Evolutionary conservation across 2,888 invertebrate species (phyloP), one percentile per base, ranked within the genome.

Genomic region (Candidula unifasciata): DNA sequence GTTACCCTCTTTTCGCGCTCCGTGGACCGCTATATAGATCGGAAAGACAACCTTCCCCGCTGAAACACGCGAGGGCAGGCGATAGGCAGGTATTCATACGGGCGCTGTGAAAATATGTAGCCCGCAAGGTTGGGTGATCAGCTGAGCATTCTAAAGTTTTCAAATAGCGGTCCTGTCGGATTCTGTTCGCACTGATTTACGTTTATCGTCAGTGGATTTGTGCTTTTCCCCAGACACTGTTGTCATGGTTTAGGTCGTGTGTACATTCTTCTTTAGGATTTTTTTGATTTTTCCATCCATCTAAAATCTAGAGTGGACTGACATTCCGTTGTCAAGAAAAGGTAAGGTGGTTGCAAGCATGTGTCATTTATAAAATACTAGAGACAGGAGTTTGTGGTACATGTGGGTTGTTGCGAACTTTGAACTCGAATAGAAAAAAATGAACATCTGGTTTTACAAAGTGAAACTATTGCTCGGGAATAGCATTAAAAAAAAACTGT

Each of bases 51-150:
- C 57, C 10, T 57, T 54, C 27, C 18, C 54, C 37, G 37, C 27
- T 24, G 13, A 44, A 73, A 82, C 57, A 27, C 24, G 13, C 27
- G 73, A 52, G 52, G 60, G 54, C 64, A n/a, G n/a, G 37, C 44
- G 76, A 37, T 35, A 64, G 80, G 30, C 77, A 77, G 77, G 77
- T 77, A 77, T 77, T 35, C 33, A 18, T 21, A 60, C 57, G 77
- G 57, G 33, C 77, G 77, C 30, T 21, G 60, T n/a, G 74, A 33
- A 74, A 74, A 60, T 77, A 60, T 77, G 77, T 30, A 60, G 57
- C 60, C 57, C 0, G 30, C n/a, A 27, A 54, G 52, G n/a, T 27
- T 24, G 54, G 3, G n/a, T n/a, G 33, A 60, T 77, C 77, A 52
- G 73, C 73, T 74, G 73, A 79, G 37, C 27, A 16, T 2, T 44